Conservation (phyloP, 2,113 vertebrate genomes). For the Clarias magur region DNA sequence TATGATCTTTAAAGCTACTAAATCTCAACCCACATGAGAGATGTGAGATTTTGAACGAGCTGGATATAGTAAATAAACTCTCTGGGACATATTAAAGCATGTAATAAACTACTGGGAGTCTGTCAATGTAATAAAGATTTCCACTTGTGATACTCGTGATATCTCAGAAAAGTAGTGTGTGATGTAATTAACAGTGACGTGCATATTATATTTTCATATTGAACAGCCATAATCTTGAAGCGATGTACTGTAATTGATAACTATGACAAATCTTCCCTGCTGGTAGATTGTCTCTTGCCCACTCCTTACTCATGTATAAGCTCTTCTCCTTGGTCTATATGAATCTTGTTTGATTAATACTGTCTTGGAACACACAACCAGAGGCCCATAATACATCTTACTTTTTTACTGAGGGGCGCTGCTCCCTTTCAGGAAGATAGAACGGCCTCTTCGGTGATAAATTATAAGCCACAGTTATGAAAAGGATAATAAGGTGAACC, state of each 20-base stretch:
- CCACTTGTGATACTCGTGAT: background rate
- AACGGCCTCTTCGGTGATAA: slow-evolving; percentile 30
- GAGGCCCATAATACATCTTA: slow-evolving; percentile 27
- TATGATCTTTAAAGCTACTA: background rate
- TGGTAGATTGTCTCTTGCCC: background rate
- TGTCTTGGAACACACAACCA: slow-evolving; percentile 9
- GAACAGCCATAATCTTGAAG: background rate
- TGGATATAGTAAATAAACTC: background rate
- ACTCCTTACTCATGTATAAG: background rate
- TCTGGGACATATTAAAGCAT: background rate
- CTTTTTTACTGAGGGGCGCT: slow-evolving; percentile 30
- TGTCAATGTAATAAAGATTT: background rate
- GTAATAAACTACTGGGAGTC: background rate
- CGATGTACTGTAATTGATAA: background rate
- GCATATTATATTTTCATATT: background rate
- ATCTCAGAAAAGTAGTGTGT: background rate
- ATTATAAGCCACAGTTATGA: slow-evolving; percentile 28
- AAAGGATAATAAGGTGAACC: slow-evolving; percentile 46
- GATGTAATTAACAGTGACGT: background rate
- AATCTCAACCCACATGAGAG: background rate
- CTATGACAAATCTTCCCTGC: background rate
- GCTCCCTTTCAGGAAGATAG: slow-evolving; percentile 36
- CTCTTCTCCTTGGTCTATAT: background rate
- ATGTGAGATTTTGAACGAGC: background rate
- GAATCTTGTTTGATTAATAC: background rate